Conservation (phyloP, 1,140 invertebrate genomes). For the Drosophila varians region DNA sequence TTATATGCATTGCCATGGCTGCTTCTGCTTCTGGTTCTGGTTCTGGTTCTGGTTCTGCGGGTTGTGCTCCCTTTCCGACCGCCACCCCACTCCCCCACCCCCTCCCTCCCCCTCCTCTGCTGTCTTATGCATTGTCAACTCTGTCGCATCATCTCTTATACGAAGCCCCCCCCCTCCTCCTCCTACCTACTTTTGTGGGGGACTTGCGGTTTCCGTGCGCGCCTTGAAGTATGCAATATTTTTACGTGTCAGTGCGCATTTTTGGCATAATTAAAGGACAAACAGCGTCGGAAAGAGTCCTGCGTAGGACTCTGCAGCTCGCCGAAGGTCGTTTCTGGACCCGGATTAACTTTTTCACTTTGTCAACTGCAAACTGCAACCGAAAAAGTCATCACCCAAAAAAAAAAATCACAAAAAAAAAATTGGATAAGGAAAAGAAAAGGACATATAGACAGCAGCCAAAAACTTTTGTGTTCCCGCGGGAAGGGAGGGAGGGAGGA, state of each 20-base stretch:
- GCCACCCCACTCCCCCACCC: no score
- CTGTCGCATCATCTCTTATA: slow-evolving; percentile 8
- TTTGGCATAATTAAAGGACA: slow-evolving; percentile 81
- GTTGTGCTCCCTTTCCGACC: no score
- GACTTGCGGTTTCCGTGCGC: slow-evolving; percentile 33
- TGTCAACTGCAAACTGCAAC: slow-evolving; percentile 10
- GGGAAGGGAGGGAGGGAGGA: background rate
- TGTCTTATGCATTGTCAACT: slow-evolving; percentile 61
- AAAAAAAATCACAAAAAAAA: background rate
- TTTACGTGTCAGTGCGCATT: slow-evolving; percentile 81
- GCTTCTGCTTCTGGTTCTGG: slow-evolving; percentile 21
- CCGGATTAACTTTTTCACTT: slow-evolving; percentile 50
- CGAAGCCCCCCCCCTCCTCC: background rate
- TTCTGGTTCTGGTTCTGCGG: background rate
- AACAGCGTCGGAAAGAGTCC: slow-evolving; percentile 53
- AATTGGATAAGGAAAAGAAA: slow-evolving; percentile 1
- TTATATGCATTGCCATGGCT: slow-evolving; percentile 76
- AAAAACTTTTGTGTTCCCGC: slow-evolving; percentile 16
- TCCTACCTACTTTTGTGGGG: background rate
- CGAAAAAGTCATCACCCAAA: background rate
- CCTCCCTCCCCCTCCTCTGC: background rate
- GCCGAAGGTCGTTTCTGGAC: slow-evolving; percentile 36
- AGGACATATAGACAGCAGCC: slow-evolving; percentile 30
- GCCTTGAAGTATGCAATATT: slow-evolving; percentile 81
- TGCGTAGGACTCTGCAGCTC: background rate